These are phyloP conservation scores for Felis catus DNA, from an alignment of 2,113 vertebrate genomes.

Conservation along the genomic window DNA sequence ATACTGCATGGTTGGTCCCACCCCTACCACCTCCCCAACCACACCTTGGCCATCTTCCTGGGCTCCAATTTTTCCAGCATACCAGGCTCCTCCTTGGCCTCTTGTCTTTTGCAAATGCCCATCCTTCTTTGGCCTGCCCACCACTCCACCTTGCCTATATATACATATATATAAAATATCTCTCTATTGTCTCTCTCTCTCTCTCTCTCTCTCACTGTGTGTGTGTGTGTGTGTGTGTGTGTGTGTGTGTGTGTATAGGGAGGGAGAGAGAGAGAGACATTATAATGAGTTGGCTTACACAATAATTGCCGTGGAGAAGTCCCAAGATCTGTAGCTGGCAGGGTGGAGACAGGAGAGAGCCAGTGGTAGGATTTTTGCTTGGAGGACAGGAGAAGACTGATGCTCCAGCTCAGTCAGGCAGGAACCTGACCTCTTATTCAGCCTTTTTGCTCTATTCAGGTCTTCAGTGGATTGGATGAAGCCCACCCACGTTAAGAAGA, in stretches of 20 bases:
- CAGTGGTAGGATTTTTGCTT: too few species aligned
- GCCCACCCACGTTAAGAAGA: background rate
- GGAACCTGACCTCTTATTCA: fast-evolving
- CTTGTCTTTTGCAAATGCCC: background rate
- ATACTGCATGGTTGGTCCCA: background rate
- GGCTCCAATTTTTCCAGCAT: background rate
- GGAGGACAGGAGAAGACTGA: background rate
- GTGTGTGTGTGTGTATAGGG: background rate
- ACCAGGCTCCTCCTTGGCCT: background rate
- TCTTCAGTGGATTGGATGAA: background rate
- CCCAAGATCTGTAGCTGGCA: background rate
- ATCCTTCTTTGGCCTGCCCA: background rate
- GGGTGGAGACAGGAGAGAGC: background rate
- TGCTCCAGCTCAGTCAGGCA: background rate
- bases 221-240: too few species aligned
- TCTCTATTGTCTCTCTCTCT: too few species aligned
- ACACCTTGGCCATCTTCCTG: background rate
- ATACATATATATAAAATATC: too few species aligned
- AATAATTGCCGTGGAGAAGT: background rate
- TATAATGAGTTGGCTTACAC: too few species aligned
- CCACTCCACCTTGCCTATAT: background rate
- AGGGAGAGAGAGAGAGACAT: background rate
- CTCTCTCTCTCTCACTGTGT: too few species aligned
- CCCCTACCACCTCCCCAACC: background rate
- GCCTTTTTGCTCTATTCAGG: background rate